Base-by-base conservation (phyloP, 1,140 invertebrate species). In the Pomacea maculata region DNA sequence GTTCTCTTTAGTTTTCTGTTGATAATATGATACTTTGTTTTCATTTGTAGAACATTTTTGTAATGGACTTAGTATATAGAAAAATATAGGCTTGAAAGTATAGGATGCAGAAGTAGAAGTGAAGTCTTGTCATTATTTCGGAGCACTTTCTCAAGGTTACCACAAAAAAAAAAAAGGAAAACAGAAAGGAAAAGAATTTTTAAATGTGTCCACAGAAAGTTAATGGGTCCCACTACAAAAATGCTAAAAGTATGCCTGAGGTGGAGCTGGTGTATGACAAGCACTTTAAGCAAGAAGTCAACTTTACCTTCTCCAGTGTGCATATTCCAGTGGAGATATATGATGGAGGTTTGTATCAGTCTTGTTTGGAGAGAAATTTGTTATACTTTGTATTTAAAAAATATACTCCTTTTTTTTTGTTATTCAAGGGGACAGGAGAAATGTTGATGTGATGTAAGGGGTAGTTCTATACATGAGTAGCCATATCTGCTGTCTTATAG, bases 281-380 rank as follows among this genome's bases (percentile, higher is more conserved):
- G 3, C 78, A 82, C 65, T 91, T 91, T 82, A 78, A 83, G 61
- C 88, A 89, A 80, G 61, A 75, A 25, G 85, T 91, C 29, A 88
- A 86, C 63, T 78, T 83, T 15, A 85, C 82, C 54, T 83, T 85
- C 57, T 90, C 89, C 21, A 87, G 85, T 68, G 88, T 91, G 21
- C 90, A 91, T 79, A 90, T 91, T 74, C 90, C 90, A 79, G 88
- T 91, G 17, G 90, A 91, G 75, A 91, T 91, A 10, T 91, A 88
- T 81, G 87, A 90, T 75, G 89, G 88, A 88, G 85, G 90, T 91
- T 79, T 84, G 87, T 80, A 63, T 7, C 21, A 19, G 25, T 55
- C 29, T 15, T 57, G 74, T 9, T 52, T 57, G 54, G 25, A 57
- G 10, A 15, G 19, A 55, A 55, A 29, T 45, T 45, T 45, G 34